Evolutionary conservation across 2,797 vertebrate species (phyloP), one percentile per base, ranked within the genome.

Genomic region (Glyptemys insculpta): DNA sequence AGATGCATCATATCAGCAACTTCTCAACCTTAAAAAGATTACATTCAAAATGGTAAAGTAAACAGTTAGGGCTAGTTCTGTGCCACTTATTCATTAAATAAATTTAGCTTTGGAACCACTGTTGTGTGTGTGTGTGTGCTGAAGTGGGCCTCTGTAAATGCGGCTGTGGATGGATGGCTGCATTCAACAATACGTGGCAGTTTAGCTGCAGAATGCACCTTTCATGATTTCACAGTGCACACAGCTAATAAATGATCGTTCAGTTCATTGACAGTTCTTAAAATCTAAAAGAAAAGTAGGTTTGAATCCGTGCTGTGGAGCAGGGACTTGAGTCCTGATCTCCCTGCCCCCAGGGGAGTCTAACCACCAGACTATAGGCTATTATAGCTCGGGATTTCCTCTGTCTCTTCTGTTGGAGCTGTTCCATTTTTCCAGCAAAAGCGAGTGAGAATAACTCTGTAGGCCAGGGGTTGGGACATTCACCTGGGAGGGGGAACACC

Each of bases 1-100:
- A 97, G 93, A 96, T 96, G 91, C 91, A 94, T 95, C 52, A 0
- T 95, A 96, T 94, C 96, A 97, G 95, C 85, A 89, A 93, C 92
- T 97, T 96, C 59, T 68, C 91, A 90, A 83, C 68, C 78, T 79
- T 25, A 79, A 93, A 86, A 89, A 72, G 76, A 3, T 74, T 78
- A 27, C 68, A 23, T 95, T 97, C 81, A 31, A 94, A 95, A 89
- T 37, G 86, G n/a, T 49, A 92, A 79, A 95, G 86, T 97, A 97
- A 97, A 97, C 96, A 94, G n/a, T 94, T 87, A 56, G 87, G 74
- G 82, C 57, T 56, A 4, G 85, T 57, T 95, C 83, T 56, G 31
- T 0, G 0, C 68, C 76, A 83, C 76, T n/a, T 7, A 25, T 83
- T 54, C 93, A 90, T 94, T 91, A 81, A 87, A 95, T 50, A 29